Base-by-base conservation (phyloP, 2,113 vertebrate genomes). In the Desmodus rotundus region DNA sequence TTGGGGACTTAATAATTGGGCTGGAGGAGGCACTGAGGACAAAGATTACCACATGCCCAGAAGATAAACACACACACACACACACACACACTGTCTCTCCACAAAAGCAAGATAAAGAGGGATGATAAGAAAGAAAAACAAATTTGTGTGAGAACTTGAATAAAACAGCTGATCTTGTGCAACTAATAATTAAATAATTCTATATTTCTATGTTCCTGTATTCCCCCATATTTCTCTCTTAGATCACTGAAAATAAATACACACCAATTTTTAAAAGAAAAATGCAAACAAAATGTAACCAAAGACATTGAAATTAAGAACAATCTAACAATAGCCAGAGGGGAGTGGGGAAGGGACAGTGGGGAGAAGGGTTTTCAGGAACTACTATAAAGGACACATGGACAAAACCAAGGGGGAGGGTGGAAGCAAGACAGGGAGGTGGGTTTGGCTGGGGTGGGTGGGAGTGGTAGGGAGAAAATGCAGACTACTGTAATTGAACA, bases 151-250 rank as follows among this genome's bases (percentile, higher is more conserved):
- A 43, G 26, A 70, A 94, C 36, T 78, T 58, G 31, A 95, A 20
- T 41, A 92, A 28, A 94, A 87, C 12, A 83, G 33, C 22, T 91
- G 54, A 80, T 83, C 47, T 82, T 76, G 20, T 67, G 7, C 26
- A 92, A 94, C 61, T 89, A 61, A 87, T 87, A 76, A 92, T 89
- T 85, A 83, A 92, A 56, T 81, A 91, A 89, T 77, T 93, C 33
- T 91, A 1, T 50, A 58, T 67, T 84, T 78, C 16, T 26, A 70
- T 76, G 56, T 28, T 43, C 61, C 73, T 74, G 1, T 65, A 77
- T 65, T 77, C 36, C 26, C 41, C 43, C 10, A 82, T 38, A 56
- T 80, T 33, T 95, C 65, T 80, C 78, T 76, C 72, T 91, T 70
- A 86, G 36, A 63, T 73, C 61, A 89, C 28, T 95, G 56, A 92